A percentile compares a stretch with the other conserved stretches of the same genome.
Conservation (phyloP, 2,888 invertebrate genomes). For the Leptarthrus brevirostris region DNA sequence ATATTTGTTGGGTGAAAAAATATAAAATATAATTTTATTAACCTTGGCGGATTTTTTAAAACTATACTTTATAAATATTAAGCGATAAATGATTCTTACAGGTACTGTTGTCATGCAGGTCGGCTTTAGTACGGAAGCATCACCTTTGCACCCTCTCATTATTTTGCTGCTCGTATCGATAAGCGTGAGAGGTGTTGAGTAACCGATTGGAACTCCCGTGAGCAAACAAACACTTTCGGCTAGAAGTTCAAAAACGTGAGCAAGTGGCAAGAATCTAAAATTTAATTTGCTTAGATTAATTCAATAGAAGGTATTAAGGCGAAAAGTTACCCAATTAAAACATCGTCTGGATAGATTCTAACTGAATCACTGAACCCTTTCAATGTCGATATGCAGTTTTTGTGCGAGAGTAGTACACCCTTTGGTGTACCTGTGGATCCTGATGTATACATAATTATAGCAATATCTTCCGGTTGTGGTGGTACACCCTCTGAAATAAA, state of each 20-base stretch:
- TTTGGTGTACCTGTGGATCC: constrained; percentile 97
- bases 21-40: no score
- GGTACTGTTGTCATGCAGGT: constrained; percentile 97
- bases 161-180: constrained; percentile 94
- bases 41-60: no score
- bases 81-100: constrained; percentile 69
- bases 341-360: constrained; percentile 78
- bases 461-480: constrained; percentile 81
- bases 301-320: not conserved
- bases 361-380: constrained; percentile 85
- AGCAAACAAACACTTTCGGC: constrained; percentile 88
- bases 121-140: constrained; percentile 89
- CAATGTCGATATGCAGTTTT: constrained; percentile 83
- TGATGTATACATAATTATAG: constrained; percentile 99
- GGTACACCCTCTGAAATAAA: constrained; percentile 69
- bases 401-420: constrained; percentile 86
- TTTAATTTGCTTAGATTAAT: not conserved
- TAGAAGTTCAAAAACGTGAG: constrained; percentile 95
- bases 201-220: constrained; percentile 92
- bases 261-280: constrained; percentile 89
- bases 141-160: constrained; percentile 93
- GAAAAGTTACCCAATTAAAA: constrained; percentile 82
- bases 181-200: constrained; percentile 95
- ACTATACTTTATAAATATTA: no score
- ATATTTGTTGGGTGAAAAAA: no score